Conservation (phyloP, 2,888 invertebrate genomes). For the Griposia aprilina region DNA sequence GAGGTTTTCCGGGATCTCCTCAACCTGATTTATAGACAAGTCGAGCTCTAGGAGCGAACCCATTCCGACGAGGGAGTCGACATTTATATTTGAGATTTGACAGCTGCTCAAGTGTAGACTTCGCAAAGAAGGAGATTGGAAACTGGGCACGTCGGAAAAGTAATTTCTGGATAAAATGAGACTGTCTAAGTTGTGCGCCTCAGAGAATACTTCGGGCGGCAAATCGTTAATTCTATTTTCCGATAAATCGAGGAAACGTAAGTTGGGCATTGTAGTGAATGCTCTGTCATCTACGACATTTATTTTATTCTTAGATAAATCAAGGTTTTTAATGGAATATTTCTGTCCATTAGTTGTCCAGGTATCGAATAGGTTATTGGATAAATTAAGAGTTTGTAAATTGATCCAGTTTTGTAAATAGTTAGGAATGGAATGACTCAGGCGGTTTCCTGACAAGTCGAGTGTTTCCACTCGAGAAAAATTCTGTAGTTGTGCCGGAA, state of each 20-base stretch:
- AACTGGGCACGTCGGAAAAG: constrained; percentile 90
- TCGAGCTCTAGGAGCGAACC: constrained; percentile 91
- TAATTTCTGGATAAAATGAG: constrained; percentile 93
- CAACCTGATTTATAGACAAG: constrained; percentile 92
- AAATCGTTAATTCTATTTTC: constrained; percentile 92
- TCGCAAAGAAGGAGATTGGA: constrained; percentile 90
- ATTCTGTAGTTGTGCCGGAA: constrained; percentile 88
- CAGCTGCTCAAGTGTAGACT: constrained; percentile 91
- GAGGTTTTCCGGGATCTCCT: constrained; percentile 90
- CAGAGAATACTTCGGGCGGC: constrained; percentile 89
- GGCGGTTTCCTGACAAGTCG: constrained; percentile 87
- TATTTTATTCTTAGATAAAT: constrained; percentile 92
- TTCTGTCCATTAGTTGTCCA: constrained; percentile 78
- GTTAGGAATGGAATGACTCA: constrained; percentile 84
- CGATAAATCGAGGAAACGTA: constrained; percentile 92
- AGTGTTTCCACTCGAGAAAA: constrained; percentile 88
- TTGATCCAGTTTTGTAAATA: constrained; percentile 87
- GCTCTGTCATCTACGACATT: constrained; percentile 90
- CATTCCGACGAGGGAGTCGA: constrained; percentile 89
- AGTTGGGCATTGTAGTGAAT: constrained; percentile 89
- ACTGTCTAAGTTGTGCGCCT: constrained; percentile 89
- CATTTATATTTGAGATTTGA: constrained; percentile 90
- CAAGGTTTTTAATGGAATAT: constrained; percentile 89
- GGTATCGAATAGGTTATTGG: constrained; percentile 88
- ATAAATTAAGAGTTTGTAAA: constrained; percentile 90